Percentiles rank a stretch among this genome's conserved stretches.
Evolutionary conservation across 2,888 invertebrate species (phyloP).

Genomic region (Fragum whitleyi): DNA sequence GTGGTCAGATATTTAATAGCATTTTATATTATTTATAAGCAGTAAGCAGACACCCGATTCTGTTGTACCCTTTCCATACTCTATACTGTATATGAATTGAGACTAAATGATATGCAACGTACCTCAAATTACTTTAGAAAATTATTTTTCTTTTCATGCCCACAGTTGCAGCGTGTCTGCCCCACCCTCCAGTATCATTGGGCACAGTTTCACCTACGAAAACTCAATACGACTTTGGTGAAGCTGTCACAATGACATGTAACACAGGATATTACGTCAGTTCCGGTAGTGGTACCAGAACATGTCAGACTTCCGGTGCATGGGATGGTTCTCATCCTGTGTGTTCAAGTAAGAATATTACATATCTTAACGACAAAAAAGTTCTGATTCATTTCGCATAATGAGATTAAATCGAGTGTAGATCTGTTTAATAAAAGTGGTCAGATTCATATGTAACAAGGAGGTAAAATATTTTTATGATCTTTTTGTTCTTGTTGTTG

Average conservation of each 20-base stretch:
- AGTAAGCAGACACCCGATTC: too few relatives aligned
- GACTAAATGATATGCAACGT: too few relatives aligned
- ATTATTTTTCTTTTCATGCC: too few relatives aligned
- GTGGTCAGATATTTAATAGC: too few relatives aligned
- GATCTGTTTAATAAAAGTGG: background rate
- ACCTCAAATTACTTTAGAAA: too few relatives aligned
- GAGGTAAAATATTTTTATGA: too few relatives aligned
- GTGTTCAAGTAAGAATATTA: constrained; percentile 40
- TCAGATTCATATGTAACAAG: too few relatives aligned
- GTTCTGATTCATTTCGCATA: background rate
- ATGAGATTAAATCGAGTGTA: background rate
- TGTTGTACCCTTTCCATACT: too few relatives aligned
- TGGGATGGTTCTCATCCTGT: constrained; percentile 45
- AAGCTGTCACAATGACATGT: constrained; percentile 16
- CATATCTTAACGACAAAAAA: background rate
- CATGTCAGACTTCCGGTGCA: constrained; percentile 32
- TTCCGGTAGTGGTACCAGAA: constrained; percentile 25
- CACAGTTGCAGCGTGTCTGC: constrained; percentile 31
- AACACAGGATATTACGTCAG: constrained; percentile 38
- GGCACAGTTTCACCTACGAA: constrained; percentile 14
- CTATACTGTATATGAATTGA: too few relatives aligned
- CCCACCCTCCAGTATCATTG: background rate
- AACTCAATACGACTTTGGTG: background rate
- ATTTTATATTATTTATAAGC: too few relatives aligned
- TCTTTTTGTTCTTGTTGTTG: too few relatives aligned